A percentile compares a stretch with the other conserved stretches of the same genome.
These are phyloP conservation scores for Scomberomorus guttatus DNA, from an alignment of 2,797 vertebrate genomes.

Conservation along the genomic window DNA sequence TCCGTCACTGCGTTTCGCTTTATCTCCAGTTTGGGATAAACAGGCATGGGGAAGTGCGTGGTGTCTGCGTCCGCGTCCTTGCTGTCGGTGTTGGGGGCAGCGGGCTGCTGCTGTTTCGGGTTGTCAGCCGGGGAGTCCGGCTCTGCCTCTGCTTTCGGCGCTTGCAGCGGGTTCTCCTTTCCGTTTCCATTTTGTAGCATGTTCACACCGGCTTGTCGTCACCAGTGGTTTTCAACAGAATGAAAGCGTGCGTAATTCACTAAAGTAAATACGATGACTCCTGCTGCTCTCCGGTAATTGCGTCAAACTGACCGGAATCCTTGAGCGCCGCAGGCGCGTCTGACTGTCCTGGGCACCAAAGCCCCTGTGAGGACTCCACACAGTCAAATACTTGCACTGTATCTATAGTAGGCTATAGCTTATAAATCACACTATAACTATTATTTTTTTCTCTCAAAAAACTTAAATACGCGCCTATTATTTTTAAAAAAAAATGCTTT, in stretches of 20 bases:
- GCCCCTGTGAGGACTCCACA: not conserved
- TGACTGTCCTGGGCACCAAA: constrained; percentile 19
- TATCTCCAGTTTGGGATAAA: constrained; percentile 88
- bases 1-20: constrained; percentile 96
- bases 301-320: constrained; percentile 30
- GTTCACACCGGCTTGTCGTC: constrained; percentile 47
- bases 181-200: constrained; percentile 86
- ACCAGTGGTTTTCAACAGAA: constrained; percentile 2
- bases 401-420: not conserved
- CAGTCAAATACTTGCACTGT: not conserved
- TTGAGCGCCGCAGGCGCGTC: constrained; percentile 28
- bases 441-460: not conserved
- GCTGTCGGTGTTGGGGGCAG: not conserved
- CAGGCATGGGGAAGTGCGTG: constrained; percentile 77
- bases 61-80: constrained; percentile 48
- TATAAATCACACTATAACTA: not conserved
- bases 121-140: constrained; percentile 49
- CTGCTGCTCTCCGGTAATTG: constrained; percentile 28
- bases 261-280: constrained; percentile 36
- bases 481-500: not conserved
- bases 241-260: constrained; percentile 15
- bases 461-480: not conserved
- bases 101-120: constrained; percentile 18
- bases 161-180: constrained; percentile 62
- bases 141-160: constrained; percentile 64